Conservation (phyloP, 1,140 invertebrate genomes). For the Triops longicaudatus region DNA sequence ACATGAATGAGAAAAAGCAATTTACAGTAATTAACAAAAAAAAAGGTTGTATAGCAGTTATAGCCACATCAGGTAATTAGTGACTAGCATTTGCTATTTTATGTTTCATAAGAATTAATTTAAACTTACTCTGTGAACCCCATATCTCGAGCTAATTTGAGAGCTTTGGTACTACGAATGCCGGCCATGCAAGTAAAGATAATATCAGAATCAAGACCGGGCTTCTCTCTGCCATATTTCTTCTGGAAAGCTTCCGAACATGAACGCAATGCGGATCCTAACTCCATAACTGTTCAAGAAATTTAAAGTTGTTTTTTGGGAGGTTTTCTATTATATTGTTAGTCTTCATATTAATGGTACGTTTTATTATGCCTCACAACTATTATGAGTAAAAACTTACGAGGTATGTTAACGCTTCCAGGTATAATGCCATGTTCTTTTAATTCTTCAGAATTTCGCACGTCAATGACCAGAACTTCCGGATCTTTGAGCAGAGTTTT, state of each 20-base stretch:
- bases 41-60: too few relatives aligned
- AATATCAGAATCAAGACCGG: not conserved
- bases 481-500: not conserved
- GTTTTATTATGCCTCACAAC: not conserved
- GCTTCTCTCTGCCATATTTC: constrained; percentile 7
- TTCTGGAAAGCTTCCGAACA: not conserved
- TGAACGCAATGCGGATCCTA: not conserved
- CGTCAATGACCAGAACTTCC: constrained; percentile 5
- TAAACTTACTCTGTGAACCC: not conserved
- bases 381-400: not conserved
- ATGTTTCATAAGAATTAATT: too few relatives aligned
- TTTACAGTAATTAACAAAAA: too few relatives aligned
- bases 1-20: too few relatives aligned
- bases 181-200: constrained; percentile 24
- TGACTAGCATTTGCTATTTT: too few relatives aligned
- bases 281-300: not conserved
- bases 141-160: constrained; percentile 16
- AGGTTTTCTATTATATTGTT: not conserved
- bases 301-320: not conserved
- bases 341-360: not conserved
- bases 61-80: too few relatives aligned
- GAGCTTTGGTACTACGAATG: constrained; percentile 19
- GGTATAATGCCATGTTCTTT: not conserved
- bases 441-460: constrained; percentile 12
- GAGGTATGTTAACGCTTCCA: constrained; percentile 20